Base-by-base conservation (phyloP, 2,113 vertebrate species). In the Carassius gibelio region DNA sequence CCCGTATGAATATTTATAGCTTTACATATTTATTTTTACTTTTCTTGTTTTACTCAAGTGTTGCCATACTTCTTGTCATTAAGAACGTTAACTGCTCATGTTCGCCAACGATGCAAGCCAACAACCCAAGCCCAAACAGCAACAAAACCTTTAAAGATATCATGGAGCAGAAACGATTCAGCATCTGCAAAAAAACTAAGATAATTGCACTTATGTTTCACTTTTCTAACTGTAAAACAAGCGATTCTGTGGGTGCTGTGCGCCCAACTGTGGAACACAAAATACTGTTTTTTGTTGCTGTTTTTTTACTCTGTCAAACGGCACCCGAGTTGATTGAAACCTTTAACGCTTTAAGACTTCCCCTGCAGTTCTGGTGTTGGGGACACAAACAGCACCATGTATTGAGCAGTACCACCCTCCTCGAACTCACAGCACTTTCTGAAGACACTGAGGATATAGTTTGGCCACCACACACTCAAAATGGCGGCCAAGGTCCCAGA, bases 391-490 rank as follows among this genome's bases (percentile, higher is more conserved):
- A 92, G 93, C 91, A 94, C 93, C 94, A 94, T 92, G 91, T 92
- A 89, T 88, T 91, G 90, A 90, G 87, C 88, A 89, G 88, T 86
- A 90, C 89, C 88, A 85, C 88, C 85, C 74, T 78, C 89, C 89
- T 84, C 83, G 14, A 64, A 81, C 87, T 96, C 95, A 99, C 92
- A 99, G 96, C 91, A 99, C 98, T 96, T 99, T 99, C 95, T 99
- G 98, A 92, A 99, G 97, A 99, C 98, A 99, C 89, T 99, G 98
- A 21, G 98, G 98, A 92, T 99, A 99, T 81, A 99, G 95, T 94
- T 99, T 99, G 95, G 97, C 98, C 91, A 99, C 98, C 93, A 96
- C 97, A 92, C 98, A 99, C 94, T 99, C 98, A 94, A 99, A 99
- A 95, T 99, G 98, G 92, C 98, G 97, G 88, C 98, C 98, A 50